These are phyloP conservation scores for Oreochromis spilurus DNA, from an alignment of 2,113 vertebrate species.

Conservation along the genomic window DNA sequence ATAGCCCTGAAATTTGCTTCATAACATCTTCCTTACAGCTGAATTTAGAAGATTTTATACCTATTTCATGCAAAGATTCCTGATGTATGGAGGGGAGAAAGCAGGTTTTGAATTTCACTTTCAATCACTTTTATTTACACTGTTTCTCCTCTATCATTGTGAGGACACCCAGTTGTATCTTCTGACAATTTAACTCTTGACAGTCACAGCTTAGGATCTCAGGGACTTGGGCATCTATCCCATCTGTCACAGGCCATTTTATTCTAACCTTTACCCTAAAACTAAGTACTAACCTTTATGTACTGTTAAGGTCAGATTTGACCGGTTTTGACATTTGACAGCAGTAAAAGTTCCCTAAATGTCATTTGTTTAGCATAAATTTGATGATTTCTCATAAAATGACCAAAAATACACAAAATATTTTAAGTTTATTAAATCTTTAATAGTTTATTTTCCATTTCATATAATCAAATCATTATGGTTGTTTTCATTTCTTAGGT, in stretches of 20 bases:
- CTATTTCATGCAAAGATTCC: not conserved
- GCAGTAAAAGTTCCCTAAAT: not conserved
- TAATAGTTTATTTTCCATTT: not conserved
- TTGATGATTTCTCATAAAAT: not conserved
- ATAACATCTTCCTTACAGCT: not conserved
- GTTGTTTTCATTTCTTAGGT: not conserved
- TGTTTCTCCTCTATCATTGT: not conserved
- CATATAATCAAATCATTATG: not conserved
- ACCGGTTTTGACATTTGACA: not conserved
- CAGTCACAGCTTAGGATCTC: fast-evolving
- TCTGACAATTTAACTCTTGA: not conserved
- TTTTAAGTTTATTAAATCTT: not conserved
- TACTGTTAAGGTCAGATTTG: fast-evolving
- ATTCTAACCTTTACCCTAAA: not conserved
- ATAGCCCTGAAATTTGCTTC: not conserved
- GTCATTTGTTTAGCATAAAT: not conserved
- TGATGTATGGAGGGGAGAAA: not conserved
- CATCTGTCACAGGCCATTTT: not conserved
- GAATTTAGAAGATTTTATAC: not conserved
- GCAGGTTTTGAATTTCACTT: not conserved
- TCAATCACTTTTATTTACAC: not conserved
- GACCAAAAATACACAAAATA: not conserved
- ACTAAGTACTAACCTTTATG: not conserved
- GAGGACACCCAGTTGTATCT: not conserved
- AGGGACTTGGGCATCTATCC: not conserved